phyloP scores from a whole-genome alignment of 2,888 invertebrate genomes.

The Furcula furcula region DNA sequence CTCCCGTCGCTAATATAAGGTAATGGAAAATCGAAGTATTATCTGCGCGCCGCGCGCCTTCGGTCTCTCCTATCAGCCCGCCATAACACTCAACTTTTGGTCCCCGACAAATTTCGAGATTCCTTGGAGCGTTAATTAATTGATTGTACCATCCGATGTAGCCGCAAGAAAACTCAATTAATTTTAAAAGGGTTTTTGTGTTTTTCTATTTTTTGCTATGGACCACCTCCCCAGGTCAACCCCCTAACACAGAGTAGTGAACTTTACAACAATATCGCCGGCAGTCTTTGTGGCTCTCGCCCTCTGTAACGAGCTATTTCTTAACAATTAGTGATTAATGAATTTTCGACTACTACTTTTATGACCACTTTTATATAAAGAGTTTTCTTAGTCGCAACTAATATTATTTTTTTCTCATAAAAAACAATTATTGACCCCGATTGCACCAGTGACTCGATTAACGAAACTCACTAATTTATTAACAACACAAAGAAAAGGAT shows the following conservation, averaged over 20 bases:
- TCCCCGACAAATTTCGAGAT: conserved; percentile 79
- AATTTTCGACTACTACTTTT: too few relatives aligned
- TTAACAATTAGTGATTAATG: conserved; percentile 73
- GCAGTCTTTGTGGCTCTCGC: conserved; percentile 55
- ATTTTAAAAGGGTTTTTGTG: conserved; percentile 82
- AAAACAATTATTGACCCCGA: too few relatives aligned
- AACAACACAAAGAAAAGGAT: too few relatives aligned
- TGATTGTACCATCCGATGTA: conserved; percentile 77
- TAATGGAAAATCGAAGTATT: conserved; percentile 81
- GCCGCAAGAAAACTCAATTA: conserved; percentile 82
- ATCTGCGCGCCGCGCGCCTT: conserved; percentile 55
- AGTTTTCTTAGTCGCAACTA: too few relatives aligned
- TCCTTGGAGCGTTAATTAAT: conserved; percentile 80
- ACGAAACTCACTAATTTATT: too few relatives aligned
- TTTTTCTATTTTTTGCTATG: conserved; percentile 75
- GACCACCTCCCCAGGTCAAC: conserved; percentile 41
- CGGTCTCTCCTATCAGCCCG: conserved; percentile 35
- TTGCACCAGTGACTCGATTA: too few relatives aligned
- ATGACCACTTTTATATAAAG: too few relatives aligned
- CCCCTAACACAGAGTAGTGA: conserved; percentile 59
- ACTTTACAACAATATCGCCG: conserved; percentile 61
- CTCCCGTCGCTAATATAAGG: conserved; percentile 75
- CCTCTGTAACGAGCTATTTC: conserved; percentile 59
- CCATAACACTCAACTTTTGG: conserved; percentile 70
- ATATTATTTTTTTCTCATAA: too few relatives aligned